These are phyloP conservation scores for Esperia sulphurella DNA, from an alignment of 2,888 invertebrate genomes.

Conservation along the genomic window DNA sequence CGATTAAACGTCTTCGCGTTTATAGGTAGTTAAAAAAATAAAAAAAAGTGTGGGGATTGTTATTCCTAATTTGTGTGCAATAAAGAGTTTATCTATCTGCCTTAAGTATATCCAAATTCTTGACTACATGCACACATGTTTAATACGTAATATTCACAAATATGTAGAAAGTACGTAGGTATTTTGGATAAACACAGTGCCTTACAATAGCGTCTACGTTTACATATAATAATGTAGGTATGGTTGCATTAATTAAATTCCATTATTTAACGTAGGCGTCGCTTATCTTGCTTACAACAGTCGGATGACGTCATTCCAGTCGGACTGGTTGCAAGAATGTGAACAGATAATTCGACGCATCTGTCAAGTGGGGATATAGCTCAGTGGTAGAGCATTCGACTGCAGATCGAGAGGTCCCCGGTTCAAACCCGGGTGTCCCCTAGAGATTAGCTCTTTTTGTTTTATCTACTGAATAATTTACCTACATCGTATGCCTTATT, in stretches of 20 bases:
- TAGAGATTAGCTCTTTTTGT: slow-evolving; percentile 11
- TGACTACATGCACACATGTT: too few species aligned
- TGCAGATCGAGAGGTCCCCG: slow-evolving; percentile 57
- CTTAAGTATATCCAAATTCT: too few species aligned
- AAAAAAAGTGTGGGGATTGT: too few species aligned
- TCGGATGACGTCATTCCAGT: slow-evolving; percentile 8
- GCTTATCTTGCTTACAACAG: slow-evolving; percentile 6
- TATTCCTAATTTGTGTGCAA: too few species aligned
- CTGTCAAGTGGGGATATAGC: slow-evolving; percentile 40
- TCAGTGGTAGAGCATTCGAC: slow-evolving; percentile 58
- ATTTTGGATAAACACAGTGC: too few species aligned
- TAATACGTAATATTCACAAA: too few species aligned
- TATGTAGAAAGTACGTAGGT: too few species aligned
- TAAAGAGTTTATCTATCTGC: too few species aligned
- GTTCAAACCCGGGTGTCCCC: slow-evolving; percentile 57
- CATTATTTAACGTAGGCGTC: neutral
- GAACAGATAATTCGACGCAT: slow-evolving; percentile 1
- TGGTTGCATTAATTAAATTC: neutral
- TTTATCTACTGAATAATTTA: neutral
- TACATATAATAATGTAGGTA: neutral
- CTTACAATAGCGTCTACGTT: neutral
- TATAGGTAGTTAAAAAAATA: too few species aligned
- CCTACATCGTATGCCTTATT: too few species aligned
- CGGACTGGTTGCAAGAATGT: slow-evolving; percentile 2
- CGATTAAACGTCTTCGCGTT: too few species aligned